Percentiles rank a stretch among this genome's conserved stretches.
Conservation (phyloP, 2,113 vertebrate species). For the Zootoca vivipara region DNA sequence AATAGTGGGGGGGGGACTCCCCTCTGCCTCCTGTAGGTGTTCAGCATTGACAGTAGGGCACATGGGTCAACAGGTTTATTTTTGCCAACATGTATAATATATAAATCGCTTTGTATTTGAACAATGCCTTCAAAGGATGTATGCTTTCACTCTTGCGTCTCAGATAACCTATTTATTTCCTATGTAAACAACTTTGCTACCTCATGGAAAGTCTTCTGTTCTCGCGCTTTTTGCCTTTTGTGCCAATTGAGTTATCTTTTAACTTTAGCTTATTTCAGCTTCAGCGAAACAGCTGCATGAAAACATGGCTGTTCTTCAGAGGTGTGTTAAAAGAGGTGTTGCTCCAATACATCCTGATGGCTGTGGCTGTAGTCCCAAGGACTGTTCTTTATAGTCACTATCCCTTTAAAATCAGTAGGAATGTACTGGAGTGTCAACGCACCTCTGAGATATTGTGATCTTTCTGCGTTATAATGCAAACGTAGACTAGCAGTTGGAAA, state of each 20-base stretch:
- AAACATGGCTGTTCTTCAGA: background rate
- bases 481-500: background rate
- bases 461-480: background rate
- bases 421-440: background rate
- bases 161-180: background rate
- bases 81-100: background rate
- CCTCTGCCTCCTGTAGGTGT: background rate
- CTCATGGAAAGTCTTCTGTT: conserved; percentile 8
- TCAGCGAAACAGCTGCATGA: background rate
- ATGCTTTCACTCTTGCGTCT: background rate
- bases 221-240: background rate
- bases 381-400: background rate
- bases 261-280: background rate
- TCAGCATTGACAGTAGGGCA: background rate
- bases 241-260: background rate
- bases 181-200: conserved; percentile 22
- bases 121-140: background rate
- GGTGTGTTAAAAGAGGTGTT: too few species aligned
- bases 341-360: background rate
- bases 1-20: background rate
- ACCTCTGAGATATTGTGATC: background rate
- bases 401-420: background rate
- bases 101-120: background rate
- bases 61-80: background rate
- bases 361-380: background rate